These are phyloP conservation scores for Drosophila quinaria DNA, from an alignment of 2,888 invertebrate species.

Conservation along the genomic window DNA sequence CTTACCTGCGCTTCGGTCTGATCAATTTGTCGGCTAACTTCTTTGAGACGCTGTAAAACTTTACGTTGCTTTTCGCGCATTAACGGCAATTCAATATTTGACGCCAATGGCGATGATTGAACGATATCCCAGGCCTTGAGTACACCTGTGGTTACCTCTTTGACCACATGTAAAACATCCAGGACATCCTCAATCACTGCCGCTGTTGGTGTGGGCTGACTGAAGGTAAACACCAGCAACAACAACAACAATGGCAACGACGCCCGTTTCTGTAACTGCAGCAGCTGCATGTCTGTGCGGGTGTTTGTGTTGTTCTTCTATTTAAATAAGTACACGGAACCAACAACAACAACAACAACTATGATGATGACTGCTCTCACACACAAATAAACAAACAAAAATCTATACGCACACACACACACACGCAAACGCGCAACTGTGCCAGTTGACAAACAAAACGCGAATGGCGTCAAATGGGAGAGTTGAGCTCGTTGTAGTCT, in stretches of 20 bases:
- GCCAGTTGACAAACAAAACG: constrained; percentile 56
- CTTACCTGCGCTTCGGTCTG: constrained; percentile 83
- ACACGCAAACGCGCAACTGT: constrained; percentile 44
- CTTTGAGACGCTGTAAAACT: constrained; percentile 87
- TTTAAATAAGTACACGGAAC: constrained; percentile 1
- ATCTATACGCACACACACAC: constrained; percentile 16
- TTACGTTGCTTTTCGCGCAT: constrained; percentile 88
- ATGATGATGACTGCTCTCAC: constrained; percentile 8
- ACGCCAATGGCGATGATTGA: constrained; percentile 87
- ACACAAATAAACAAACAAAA: background rate
- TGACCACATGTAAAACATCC: constrained; percentile 87
- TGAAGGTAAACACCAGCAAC: constrained; percentile 25
- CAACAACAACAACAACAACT: constrained; percentile 19
- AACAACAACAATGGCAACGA: constrained; percentile 28
- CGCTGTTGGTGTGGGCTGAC: constrained; percentile 70
- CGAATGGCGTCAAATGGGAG: constrained; percentile 56
- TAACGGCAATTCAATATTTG: constrained; percentile 88
- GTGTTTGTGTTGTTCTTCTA: constrained; percentile 7
- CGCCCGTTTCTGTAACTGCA: constrained; percentile 22
- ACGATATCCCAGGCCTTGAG: constrained; percentile 89
- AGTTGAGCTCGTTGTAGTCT: constrained; percentile 21
- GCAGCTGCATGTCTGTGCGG: constrained; percentile 34
- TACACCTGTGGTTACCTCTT: constrained; percentile 88
- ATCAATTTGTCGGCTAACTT: constrained; percentile 85
- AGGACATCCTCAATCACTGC: constrained; percentile 88